phyloP scores from a whole-genome alignment of 2,888 invertebrate genomes.

The Tenthredo livida region DNA sequence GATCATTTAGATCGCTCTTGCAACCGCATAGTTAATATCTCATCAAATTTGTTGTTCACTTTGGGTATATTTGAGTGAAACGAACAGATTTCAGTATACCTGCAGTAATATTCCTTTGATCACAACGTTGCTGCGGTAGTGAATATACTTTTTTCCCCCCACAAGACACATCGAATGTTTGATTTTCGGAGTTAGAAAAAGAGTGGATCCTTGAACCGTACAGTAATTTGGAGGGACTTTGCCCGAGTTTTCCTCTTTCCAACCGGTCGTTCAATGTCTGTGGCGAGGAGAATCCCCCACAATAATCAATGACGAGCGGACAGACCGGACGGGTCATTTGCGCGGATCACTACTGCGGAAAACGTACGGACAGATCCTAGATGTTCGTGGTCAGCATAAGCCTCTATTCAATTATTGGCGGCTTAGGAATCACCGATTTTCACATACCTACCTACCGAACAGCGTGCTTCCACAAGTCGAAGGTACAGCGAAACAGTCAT shows the following conservation, averaged over 20 bases:
- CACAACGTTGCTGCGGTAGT: not conserved
- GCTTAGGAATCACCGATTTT: constrained; percentile 26
- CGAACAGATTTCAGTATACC: too few relatives aligned
- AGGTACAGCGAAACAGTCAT: not conserved
- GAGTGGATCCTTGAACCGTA: not conserved
- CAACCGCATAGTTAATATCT: too few relatives aligned
- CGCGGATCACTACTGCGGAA: not conserved
- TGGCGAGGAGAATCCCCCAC: constrained; percentile 1
- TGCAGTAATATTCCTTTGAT: too few relatives aligned
- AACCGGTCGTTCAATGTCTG: not conserved
- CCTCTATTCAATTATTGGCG: constrained; percentile 30
- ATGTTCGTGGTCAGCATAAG: constrained; percentile 30
- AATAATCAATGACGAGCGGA: constrained; percentile 16
- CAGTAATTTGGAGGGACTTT: not conserved
- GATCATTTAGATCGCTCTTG: too few relatives aligned
- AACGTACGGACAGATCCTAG: constrained; percentile 14
- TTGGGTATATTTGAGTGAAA: too few relatives aligned
- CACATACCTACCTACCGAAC: not conserved
- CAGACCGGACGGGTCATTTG: constrained; percentile 2
- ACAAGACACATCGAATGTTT: not conserved
- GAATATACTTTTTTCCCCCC: not conserved
- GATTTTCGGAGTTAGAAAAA: not conserved
- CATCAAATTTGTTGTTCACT: too few relatives aligned
- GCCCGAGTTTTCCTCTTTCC: constrained; percentile 11
- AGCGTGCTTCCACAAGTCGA: not conserved